Evolutionary conservation across 2,797 vertebrate genomes (phyloP), one percentile per base, ranked within the genome.

Genomic region (Gallinago solitaria): DNA sequence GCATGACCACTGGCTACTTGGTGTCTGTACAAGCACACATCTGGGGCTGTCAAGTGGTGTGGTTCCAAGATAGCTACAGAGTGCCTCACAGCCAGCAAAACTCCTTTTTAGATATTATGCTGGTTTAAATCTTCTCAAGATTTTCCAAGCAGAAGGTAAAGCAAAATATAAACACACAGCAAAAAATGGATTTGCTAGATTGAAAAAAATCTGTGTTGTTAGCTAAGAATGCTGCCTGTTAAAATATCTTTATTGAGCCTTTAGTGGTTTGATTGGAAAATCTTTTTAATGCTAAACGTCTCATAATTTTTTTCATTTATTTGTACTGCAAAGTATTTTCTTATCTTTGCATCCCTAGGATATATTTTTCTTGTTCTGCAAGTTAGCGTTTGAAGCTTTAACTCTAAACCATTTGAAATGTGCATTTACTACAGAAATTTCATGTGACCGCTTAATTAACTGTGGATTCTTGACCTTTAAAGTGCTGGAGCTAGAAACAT

Each of bases 381-480:
- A 87, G 80, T 79, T 93, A 67, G 18, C 16, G 67, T 96, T 79
- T 90, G 63, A 92, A 51, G 18, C 47, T 96, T 90, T 95, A 87
- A 69, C 53, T 95, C 35, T 67, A 93, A 87, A 86, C 39, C 39
- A 37, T 76, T 92, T 2, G 1, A 96, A 95, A 90, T 69, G 47
- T 93, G 33, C 67, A 28, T 93, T 96, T 91, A 64, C 43, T 92
- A 32, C 50, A 89, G 88, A 92, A 89, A 78, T 87, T 89, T 90
- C 73, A 59, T 89, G 75, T 76, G 89, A 76, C 89, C 70, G 77
- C 56, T 96, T 91, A 90, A 91, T 97, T 96, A 96, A 93, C 77
- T 86, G 48, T 95, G 93, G 91, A 93, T 97, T 97, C 75, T 94
- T 96, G 96, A 97, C 95, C 95, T 96, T 86, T 96, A 87, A 96